phyloP scores from a whole-genome alignment of 2,113 vertebrate species.

The Melospiza georgiana region DNA sequence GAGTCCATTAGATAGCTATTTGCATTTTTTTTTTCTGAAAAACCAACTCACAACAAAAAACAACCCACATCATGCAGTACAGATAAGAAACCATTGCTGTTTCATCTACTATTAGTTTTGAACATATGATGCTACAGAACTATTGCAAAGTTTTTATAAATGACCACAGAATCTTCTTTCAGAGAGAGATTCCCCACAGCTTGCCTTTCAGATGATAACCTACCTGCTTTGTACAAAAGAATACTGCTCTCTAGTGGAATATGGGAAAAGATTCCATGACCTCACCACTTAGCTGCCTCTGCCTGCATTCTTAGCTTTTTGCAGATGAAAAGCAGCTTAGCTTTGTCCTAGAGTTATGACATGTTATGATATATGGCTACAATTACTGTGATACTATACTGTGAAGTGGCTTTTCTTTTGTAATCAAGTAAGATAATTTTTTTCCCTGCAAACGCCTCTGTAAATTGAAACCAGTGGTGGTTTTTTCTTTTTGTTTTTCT shows the following conservation, averaged over 20 bases:
- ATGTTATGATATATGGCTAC: conserved; percentile 68
- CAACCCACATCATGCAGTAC: background rate
- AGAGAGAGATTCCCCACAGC: background rate
- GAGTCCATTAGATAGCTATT: background rate
- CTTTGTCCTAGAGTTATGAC: conserved; percentile 58
- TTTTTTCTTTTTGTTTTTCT: background rate
- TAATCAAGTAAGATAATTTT: conserved; percentile 64
- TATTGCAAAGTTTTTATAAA: background rate
- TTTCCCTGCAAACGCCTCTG: background rate
- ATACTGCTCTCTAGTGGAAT: conserved; percentile 86
- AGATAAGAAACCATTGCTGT: background rate
- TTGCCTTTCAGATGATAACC: conserved; percentile 40
- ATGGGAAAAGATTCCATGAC: conserved; percentile 63
- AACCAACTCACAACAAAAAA: background rate
- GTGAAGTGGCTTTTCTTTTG: conserved; percentile 67
- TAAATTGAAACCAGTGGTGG: conserved; percentile 59
- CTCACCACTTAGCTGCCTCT: conserved; percentile 45
- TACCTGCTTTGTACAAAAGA: conserved; percentile 80
- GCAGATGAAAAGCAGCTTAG: conserved; percentile 46
- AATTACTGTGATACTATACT: conserved; percentile 71
- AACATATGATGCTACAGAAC: background rate
- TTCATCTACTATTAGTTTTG: background rate
- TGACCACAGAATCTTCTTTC: conserved; percentile 6
- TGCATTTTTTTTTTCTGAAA: background rate
- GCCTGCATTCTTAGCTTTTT: conserved; percentile 23